Evolutionary conservation across 2,113 vertebrate genomes (phyloP), one percentile per base, ranked within the genome.

Genomic region (Tragelaphus buxtoni): DNA sequence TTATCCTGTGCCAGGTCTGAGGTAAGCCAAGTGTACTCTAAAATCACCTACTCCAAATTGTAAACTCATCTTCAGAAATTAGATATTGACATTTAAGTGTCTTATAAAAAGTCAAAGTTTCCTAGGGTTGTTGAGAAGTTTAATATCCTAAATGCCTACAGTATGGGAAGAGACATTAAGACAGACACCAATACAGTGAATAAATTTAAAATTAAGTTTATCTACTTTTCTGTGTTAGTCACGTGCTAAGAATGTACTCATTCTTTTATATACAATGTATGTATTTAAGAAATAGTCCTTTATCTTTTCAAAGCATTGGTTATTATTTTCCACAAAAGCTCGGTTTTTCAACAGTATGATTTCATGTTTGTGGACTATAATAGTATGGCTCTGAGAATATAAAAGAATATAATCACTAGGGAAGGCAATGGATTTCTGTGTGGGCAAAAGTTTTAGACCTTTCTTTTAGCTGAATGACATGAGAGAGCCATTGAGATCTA

Each of bases 51-150:
- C 42, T 2, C 60, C 13, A 90, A 95, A 97, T 9, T 93, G 74
- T 95, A 93, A 97, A 97, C 47, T 97, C 42, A 69, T 77, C 94
- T 97, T 89, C 22, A 55, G 97, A 97, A 96, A 97, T 84, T 24
- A 96, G 35, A 51, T 93, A 26, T 32, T 88, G 93, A 53, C 80
- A 83, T 85, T 82, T 56, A 83, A 95, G 9, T 58, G 56, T 56
- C 1, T 11, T 83, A 35, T 74, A n/a, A 97, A 69, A 97, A 98
- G 49, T 94, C 32, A 95, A 90, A 98, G 85, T 90, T 90, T 85
- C 49, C 61, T 88, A 90, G 51, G 20, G 42, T 45, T 58, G 17
- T 0, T 28, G 8, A 91, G 56, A 96, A 97, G 9, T 18, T 90
- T 53, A 60, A 97, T 79, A 95, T 56, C 28, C 60, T 56, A 89